Conservation (phyloP, 2,113 vertebrate genomes). For the Lasiurus cinereus region DNA sequence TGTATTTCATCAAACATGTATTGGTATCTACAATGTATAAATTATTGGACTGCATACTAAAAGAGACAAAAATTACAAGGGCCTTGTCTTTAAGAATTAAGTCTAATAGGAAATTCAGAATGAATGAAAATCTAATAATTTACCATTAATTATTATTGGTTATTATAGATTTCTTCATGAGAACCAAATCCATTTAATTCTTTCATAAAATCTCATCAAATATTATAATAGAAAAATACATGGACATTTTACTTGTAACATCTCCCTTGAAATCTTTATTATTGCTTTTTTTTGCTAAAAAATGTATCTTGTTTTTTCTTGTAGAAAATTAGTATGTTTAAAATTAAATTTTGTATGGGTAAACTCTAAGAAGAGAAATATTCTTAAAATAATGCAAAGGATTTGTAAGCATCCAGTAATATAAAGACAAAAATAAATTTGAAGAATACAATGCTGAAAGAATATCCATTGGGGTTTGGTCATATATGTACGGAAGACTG, state of each 20-base stretch:
- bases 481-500: neutral
- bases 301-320: neutral
- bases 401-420: neutral
- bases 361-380: neutral
- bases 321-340: slow-evolving; percentile 18
- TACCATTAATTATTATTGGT: neutral
- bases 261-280: neutral
- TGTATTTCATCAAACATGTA: neutral
- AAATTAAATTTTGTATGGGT: neutral
- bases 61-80: neutral
- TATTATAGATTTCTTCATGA: slow-evolving; percentile 27
- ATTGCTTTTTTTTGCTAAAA: slow-evolving; percentile 26
- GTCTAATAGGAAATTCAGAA: neutral
- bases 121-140: neutral
- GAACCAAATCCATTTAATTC: slow-evolving; percentile 23
- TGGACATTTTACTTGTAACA: neutral
- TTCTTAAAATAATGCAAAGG: slow-evolving; percentile 37
- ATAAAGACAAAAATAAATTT: slow-evolving; percentile 46
- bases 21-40: neutral
- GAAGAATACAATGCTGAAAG: neutral
- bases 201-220: neutral
- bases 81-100: neutral
- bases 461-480: neutral
- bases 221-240: slow-evolving; percentile 22
- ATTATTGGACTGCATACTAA: neutral